Conservation (phyloP, 2,888 invertebrate genomes). For the Apeira syringaria region DNA sequence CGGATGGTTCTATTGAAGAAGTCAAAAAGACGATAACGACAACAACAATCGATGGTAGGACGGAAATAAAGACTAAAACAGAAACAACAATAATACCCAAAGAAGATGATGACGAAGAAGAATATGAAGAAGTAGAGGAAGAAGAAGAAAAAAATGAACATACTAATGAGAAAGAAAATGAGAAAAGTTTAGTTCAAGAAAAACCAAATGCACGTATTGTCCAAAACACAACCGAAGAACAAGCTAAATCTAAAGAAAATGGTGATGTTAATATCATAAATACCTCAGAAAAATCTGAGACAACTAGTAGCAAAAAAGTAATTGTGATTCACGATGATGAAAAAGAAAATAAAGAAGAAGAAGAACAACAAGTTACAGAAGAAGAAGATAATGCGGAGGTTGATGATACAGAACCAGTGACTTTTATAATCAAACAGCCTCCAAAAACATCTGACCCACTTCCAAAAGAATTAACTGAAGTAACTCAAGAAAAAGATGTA, state of each 20-base stretch:
- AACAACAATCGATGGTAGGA: constrained; percentile 72
- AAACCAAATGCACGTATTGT: constrained; percentile 33
- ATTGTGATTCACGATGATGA: constrained; percentile 54
- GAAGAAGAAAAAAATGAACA: constrained; percentile 48
- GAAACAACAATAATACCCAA: constrained; percentile 70
- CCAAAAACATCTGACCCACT: constrained; percentile 24
- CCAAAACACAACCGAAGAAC: constrained; percentile 24
- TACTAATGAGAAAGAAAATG: constrained; percentile 38
- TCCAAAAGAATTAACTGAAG: constrained; percentile 20
- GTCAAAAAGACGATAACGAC: constrained; percentile 71
- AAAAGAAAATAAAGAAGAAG: constrained; percentile 47
- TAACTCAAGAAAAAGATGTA: constrained; percentile 22
- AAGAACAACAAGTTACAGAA: constrained; percentile 47
- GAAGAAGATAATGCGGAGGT: constrained; percentile 42
- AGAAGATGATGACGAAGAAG: constrained; percentile 58
- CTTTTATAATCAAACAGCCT: constrained; percentile 39
- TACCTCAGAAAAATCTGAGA: constrained; percentile 62
- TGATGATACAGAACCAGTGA: constrained; percentile 41
- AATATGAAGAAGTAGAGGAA: constrained; percentile 54
- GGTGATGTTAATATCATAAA: constrained; percentile 48
- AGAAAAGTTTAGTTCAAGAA: constrained; percentile 31
- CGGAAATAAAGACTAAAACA: constrained; percentile 69
- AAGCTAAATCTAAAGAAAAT: constrained; percentile 40
- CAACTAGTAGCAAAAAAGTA: constrained; percentile 60
- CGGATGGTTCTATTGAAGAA: constrained; percentile 71